Evolutionary conservation across 2,888 invertebrate species (phyloP), one percentile per base, ranked within the genome.

Genomic region (Phengaris arion): DNA sequence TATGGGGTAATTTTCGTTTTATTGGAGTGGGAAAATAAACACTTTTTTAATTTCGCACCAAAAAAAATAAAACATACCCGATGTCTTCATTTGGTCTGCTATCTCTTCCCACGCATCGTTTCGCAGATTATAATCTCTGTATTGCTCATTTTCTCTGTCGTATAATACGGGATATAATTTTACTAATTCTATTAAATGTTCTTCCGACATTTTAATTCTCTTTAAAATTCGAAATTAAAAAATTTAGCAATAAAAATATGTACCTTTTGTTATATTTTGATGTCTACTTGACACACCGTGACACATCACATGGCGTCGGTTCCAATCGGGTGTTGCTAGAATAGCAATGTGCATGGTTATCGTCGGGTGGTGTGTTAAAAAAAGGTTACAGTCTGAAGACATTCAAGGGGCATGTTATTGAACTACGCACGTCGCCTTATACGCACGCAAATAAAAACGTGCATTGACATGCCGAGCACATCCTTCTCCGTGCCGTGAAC

Each of bases 51-150:
- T 59, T 59, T 22, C 57, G 15, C 9, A 57, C 22, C 54, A 59
- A 59, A 2, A 7, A 22, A 22, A 1, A 48, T 3, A 22, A 59
- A 59, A 64, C 64, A 6, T 45, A 64, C 74, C 74, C 15, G 57
- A 46, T 48, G 68, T 74, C 13, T 74, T 64, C 74, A 64, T 59
- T 74, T 68, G 64, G 7, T 64, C 48, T 1, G 74, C 74, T 64
- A 74, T 74, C 64, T 64, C 51, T 59, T 74, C 68, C 74, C 74
- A 74, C 45, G 74, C 74, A 9, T 74, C 64, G 68, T 74, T 74
- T 52, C 74, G 46, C 22, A 74, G 15, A 68, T 46, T 64, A 64
- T 52, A 55, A 52, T 74, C 74, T 51, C 74, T 59, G 59, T 74
- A 74, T 52, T 59, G 57, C 10, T 46, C 64, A 15, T 48, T 64